Conservation (phyloP, 2,888 invertebrate genomes). For the Dastarcus helophoroides region DNA sequence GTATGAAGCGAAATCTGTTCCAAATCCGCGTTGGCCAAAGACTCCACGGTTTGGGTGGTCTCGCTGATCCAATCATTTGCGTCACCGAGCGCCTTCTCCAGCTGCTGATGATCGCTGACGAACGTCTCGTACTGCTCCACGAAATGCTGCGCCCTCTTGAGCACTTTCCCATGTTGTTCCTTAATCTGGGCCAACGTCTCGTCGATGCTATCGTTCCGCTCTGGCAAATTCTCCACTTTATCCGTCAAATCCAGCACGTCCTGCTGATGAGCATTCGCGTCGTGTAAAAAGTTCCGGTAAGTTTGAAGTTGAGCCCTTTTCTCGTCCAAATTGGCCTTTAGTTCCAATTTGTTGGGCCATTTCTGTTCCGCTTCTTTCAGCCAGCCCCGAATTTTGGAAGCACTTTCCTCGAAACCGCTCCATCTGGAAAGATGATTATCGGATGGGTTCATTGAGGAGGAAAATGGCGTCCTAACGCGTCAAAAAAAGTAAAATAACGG, state of each 20-base stretch:
- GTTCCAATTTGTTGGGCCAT: conserved; percentile 64
- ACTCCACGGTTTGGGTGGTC: conserved; percentile 66
- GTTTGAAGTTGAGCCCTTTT: conserved; percentile 79
- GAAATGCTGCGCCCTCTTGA: conserved; percentile 60
- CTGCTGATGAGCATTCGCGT: conserved; percentile 74
- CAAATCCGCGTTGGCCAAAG: conserved; percentile 74
- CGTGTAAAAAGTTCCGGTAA: conserved; percentile 72
- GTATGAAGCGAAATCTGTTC: conserved; percentile 78
- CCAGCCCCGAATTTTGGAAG: conserved; percentile 70
- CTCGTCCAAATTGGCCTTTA: conserved; percentile 80
- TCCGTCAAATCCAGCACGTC: conserved; percentile 72
- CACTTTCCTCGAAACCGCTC: conserved; percentile 82
- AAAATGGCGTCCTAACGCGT: no score
- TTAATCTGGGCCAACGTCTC: conserved; percentile 57
- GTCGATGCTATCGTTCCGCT: conserved; percentile 62
- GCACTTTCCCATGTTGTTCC: conserved; percentile 59
- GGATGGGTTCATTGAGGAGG: no score
- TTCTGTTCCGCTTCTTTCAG: conserved; percentile 61
- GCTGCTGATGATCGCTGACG: conserved; percentile 81
- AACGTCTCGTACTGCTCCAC: conserved; percentile 80
- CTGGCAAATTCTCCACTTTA: conserved; percentile 68
- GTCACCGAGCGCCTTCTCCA: conserved; percentile 76
- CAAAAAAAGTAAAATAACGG: no score
- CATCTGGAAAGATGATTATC: conserved; percentile 50
- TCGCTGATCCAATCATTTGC: conserved; percentile 80